Conservation (phyloP, 2,888 invertebrate genomes). For the Agrochola lota region DNA sequence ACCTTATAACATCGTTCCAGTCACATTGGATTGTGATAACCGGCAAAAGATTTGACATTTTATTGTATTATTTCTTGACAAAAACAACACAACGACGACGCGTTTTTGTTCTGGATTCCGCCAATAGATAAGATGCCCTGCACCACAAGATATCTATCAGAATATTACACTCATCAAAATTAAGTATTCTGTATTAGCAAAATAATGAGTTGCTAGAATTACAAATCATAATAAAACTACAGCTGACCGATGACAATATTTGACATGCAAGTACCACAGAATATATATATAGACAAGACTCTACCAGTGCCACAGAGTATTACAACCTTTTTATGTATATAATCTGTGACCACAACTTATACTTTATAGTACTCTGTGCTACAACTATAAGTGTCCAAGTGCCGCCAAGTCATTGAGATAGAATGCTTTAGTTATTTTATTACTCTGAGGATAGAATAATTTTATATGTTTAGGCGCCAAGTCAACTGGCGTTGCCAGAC, state of each 20-base stretch:
- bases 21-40: slow-evolving; percentile 88
- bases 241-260: slow-evolving; percentile 29
- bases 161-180: slow-evolving; percentile 22
- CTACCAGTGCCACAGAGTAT: too few relatives aligned
- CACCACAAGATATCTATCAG: neutral
- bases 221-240: slow-evolving; percentile 58
- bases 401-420: too few relatives aligned
- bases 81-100: neutral
- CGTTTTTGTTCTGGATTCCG: neutral
- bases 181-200: neutral
- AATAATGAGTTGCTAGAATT: slow-evolving; percentile 61
- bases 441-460: too few relatives aligned
- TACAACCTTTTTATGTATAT: too few relatives aligned
- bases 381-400: too few relatives aligned
- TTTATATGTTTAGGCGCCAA: too few relatives aligned
- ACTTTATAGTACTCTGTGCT: too few relatives aligned
- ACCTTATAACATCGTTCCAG: slow-evolving; percentile 90
- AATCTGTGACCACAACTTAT: too few relatives aligned
- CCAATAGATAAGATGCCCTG: neutral
- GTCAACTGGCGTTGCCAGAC: too few relatives aligned
- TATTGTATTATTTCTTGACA: neutral
- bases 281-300: too few relatives aligned
- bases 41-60: slow-evolving; percentile 78
- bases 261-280: too few relatives aligned
- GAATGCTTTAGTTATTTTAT: too few relatives aligned